Evolutionary conservation across 1,140 invertebrate genomes (phyloP).

Genomic region (Arctopsyche grandis): DNA sequence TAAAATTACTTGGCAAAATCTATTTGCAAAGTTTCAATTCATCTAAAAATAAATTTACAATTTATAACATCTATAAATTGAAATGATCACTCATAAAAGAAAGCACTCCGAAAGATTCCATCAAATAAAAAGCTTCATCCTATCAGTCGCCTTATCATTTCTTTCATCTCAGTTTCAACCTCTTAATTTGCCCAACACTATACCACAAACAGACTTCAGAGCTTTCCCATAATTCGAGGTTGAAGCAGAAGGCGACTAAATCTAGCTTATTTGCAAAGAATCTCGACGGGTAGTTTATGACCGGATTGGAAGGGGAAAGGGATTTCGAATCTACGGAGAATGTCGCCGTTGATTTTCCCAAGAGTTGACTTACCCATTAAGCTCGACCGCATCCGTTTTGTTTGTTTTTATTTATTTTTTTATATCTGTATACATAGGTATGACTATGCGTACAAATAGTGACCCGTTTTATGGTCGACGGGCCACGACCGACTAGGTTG

Average conservation of each 20-base stretch:
- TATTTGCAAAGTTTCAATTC: too few species aligned
- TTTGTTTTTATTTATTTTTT: conserved; percentile 33
- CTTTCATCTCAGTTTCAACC: neutral
- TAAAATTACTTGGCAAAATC: too few species aligned
- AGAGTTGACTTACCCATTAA: conserved; percentile 31
- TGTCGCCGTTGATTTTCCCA: conserved; percentile 11
- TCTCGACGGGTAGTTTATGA: too few species aligned
- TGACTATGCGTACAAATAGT: too few species aligned
- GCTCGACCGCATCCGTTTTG: conserved; percentile 36
- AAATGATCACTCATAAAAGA: neutral
- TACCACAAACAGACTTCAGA: neutral
- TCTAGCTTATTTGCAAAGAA: neutral
- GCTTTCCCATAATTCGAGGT: neutral
- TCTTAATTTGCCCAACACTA: neutral
- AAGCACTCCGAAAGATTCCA: neutral
- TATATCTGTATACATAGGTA: neutral
- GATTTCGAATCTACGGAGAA: neutral
- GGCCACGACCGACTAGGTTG: conserved; percentile 29
- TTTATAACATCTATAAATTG: neutral
- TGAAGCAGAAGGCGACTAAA: neutral
- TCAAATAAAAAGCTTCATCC: neutral
- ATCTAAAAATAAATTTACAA: too few species aligned
- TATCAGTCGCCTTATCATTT: neutral
- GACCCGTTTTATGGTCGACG: conserved; percentile 41
- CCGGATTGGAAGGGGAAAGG: too few species aligned